Conservation (phyloP, 92 coral and sea anemone genomes). For the Actinernus sp. region DNA sequence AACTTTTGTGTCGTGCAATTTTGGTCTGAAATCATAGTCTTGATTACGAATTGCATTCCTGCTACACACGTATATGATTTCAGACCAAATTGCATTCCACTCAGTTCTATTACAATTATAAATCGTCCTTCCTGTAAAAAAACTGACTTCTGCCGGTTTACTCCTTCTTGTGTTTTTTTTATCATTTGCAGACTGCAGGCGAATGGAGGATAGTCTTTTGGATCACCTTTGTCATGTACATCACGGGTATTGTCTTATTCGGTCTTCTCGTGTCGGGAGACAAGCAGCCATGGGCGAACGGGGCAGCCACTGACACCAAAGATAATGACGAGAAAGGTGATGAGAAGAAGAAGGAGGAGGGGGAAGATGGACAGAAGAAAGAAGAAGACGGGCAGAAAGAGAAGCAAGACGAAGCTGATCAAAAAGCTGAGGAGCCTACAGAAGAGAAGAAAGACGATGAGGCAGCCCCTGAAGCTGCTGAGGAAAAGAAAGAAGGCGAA, state of each 20-base stretch:
- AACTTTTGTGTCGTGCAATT: no score
- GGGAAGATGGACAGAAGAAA: constrained; percentile 41
- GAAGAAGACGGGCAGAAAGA: constrained; percentile 38
- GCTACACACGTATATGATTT: no score
- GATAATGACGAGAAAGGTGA: constrained; percentile 60
- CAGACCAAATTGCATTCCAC: no score
- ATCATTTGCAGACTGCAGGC: constrained; percentile 76
- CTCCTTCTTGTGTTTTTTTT: background rate
- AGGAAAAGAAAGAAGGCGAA: constrained; percentile 22
- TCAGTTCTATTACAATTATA: no score
- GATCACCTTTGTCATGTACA: constrained; percentile 93
- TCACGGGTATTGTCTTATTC: constrained; percentile 87
- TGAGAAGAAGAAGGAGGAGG: constrained; percentile 32
- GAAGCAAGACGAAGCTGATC: constrained; percentile 43
- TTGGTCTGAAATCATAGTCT: no score
- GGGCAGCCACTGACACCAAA: constrained; percentile 35
- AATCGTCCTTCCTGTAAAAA: no score
- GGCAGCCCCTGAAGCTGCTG: constrained; percentile 46
- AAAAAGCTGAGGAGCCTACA: constrained; percentile 7
- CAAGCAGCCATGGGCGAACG: constrained; percentile 93
- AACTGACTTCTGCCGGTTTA: no score
- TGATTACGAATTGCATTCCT: no score
- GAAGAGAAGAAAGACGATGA: constrained; percentile 52
- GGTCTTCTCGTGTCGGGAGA: constrained; percentile 94
- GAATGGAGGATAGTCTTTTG: constrained; percentile 99